These are phyloP conservation scores for Fopius arisanus DNA, from an alignment of 1,140 invertebrate genomes.

Conservation along the genomic window DNA sequence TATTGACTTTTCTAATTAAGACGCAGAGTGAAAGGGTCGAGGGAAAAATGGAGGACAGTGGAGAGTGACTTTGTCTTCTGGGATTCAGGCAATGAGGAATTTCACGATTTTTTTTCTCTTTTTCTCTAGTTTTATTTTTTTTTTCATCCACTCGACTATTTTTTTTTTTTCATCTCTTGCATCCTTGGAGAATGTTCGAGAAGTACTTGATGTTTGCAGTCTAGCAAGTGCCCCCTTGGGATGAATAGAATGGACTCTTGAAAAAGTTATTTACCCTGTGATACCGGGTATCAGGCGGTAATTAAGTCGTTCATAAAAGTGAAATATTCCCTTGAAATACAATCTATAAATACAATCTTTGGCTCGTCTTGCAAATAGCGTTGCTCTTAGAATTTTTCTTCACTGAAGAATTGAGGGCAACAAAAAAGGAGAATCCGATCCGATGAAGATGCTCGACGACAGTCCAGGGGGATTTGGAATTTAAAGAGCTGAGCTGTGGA, in stretches of 20 bases:
- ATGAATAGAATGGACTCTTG: conserved; percentile 8
- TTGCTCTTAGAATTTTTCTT: neutral
- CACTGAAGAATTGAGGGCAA: neutral
- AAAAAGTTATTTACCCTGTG: conserved; percentile 5
- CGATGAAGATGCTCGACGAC: conserved; percentile 10
- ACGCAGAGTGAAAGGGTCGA: conserved; percentile 32
- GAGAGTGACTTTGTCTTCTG: neutral
- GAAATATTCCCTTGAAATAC: neutral
- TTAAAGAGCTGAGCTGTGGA: conserved; percentile 40
- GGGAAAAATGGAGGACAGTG: neutral
- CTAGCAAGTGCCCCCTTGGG: neutral
- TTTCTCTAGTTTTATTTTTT: neutral
- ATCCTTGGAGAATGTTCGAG: conserved; percentile 5
- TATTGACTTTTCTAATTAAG: conserved; percentile 51
- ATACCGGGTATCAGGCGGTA: neutral
- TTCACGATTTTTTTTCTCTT: conserved; percentile 1
- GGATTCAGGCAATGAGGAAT: conserved; percentile 6
- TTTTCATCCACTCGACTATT: neutral
- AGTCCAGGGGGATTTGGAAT: conserved; percentile 28
- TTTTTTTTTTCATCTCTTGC: neutral
- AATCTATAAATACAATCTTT: neutral
- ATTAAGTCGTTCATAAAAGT: conserved; percentile 1
- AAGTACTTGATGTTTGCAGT: neutral
- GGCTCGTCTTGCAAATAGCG: neutral
- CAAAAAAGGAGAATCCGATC: neutral